Base-by-base conservation (phyloP, 2,888 invertebrate species). In the Agrochola lota region DNA sequence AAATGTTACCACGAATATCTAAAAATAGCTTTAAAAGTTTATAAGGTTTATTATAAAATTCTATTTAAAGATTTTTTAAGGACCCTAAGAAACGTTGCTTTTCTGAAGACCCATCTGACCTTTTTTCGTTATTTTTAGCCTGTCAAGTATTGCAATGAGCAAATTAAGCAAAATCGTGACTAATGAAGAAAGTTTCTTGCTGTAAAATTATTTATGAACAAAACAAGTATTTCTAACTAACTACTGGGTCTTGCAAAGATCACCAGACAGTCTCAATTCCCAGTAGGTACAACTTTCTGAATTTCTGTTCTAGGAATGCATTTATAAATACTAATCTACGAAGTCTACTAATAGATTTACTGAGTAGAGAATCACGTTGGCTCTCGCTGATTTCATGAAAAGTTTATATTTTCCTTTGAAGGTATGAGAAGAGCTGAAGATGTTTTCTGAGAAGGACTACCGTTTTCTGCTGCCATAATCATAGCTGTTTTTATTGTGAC, bases 231-330 rank as follows among this genome's bases (percentile, higher is more conserved):
- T 43, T 57, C 3, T 57, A 11, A 9, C 9, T 9, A 46, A 9
- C 15, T 30, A 30, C 12, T 30, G 43, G 12, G 6, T n/a, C 0
- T 70, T 20, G 17, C 6, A 1, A 60, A 57, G 6, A 23, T 77
- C 8, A 52, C n/a, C 35, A 30, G 5, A 46, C 8, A 55, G 35
- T 11, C n/a, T 40, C 26, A 9, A 30, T 43, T 52, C 26, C 15
- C 15, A 40, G 17, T 23, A 17, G 23, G 23, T n/a, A n/a, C 30
- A 35, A 40, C 8, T 46, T 23, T 40, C 15, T 52, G 49, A 52
- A 52, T 77, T 35, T 49, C 30, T n/a, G 7, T 79, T 79, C n/a
- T 43, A 69, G n/a, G 52, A 60, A 52, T 60, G 3, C n/a, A 35
- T 55, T 7, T 77, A 43, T 52, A 43, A 20, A 60, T 11, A 15